A percentile compares a stretch with the other conserved stretches of the same genome.
Conservation (phyloP, 2,888 invertebrate genomes). For the Dicranocentrus wangi region DNA sequence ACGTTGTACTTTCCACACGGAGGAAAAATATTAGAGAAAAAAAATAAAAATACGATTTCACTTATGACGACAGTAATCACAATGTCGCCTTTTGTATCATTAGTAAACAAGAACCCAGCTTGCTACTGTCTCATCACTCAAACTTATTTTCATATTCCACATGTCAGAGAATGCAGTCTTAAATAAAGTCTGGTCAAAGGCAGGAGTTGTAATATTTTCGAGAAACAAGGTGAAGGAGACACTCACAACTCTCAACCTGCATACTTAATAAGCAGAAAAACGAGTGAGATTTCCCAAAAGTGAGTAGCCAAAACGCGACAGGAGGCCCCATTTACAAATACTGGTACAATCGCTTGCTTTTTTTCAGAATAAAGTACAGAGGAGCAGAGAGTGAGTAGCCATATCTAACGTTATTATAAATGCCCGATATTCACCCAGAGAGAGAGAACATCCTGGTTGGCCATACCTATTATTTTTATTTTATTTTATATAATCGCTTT, state of each 20-base stretch:
- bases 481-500: constrained; percentile 5
- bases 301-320: constrained; percentile 55
- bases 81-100: not conserved
- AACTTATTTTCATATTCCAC: constrained; percentile 3
- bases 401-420: constrained; percentile 19
- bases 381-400: not conserved
- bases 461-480: constrained; percentile 51
- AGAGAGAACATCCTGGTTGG: constrained; percentile 59
- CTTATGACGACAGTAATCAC: not conserved
- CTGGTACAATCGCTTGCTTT: constrained; percentile 9
- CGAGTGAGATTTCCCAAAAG: constrained; percentile 54
- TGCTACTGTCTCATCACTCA: constrained; percentile 26
- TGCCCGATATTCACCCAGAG: constrained; percentile 30
- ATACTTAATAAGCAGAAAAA: constrained; percentile 43
- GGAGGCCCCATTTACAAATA: constrained; percentile 54
- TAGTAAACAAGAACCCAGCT: not conserved
- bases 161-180: not conserved
- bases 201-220: constrained; percentile 6
- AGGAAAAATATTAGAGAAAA: not conserved
- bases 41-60: constrained; percentile 12
- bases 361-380: not conserved
- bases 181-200: not conserved
- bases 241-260: not conserved
- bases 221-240: constrained; percentile 54
- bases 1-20: no score